Evolutionary conservation across 2,797 vertebrate genomes (phyloP), one percentile per base, ranked within the genome.

Genomic region (Harpagifer antarcticus): DNA sequence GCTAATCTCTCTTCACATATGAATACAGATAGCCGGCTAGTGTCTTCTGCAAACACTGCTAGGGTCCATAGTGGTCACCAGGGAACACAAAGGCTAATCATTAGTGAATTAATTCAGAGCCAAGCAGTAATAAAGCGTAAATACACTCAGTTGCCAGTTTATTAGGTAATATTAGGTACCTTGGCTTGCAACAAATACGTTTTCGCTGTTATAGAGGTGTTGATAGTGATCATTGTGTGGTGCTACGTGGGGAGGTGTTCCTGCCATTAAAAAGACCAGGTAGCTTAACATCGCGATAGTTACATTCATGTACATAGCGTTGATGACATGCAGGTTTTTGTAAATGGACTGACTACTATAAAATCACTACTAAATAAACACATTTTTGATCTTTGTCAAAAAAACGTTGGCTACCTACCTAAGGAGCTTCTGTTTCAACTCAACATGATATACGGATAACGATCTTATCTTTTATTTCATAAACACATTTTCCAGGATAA

Each of bases 21-120:
- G 14, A 53, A 66, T 20, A 85, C n/a, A 66, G 53, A 76, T 31
- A 70, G 56, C 16, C 67, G 55, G 64, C 19, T 3, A 52, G 50
- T 64, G 71, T 77, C 71, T 72, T 62, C 55, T 60, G 54, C 57
- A 42, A 47, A 71, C 20, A 68, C 20, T 15, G 37, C 44, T 73
- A 15, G 47, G 53, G 37, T 57, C 27, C 27, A 27, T 27, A 27
- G 27, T 5, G 27, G 27, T 27, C 27, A 27, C 27, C 27, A 5
- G 27, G 27, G 27, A 27, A 27, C 27, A 27, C 27, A 27, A 1
- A 27, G 27, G 27, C 27, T 27, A 27, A 27, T 27, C 27, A 27
- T 27, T 27, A 27, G 27, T 27, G 57, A 76, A 27, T 72, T 17
- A 20, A 65, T 60, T 68, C 33, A 57, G 31, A 60, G 64, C 27